Conservation (phyloP, 2,113 vertebrate genomes). For the Ceyx melanurus region DNA sequence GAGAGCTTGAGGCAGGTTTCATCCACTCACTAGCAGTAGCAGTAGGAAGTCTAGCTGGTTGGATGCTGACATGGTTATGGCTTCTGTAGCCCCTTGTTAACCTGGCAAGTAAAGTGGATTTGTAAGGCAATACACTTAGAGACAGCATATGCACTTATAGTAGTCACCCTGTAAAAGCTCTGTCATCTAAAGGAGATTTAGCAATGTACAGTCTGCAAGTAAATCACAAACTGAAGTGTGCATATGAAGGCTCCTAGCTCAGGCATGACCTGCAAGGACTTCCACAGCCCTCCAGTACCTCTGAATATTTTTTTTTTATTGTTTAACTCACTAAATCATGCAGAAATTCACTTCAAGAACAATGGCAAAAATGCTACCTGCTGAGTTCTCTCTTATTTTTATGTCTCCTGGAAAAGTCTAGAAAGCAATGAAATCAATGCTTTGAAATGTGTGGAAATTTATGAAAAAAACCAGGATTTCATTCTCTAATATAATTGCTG, state of each 20-base stretch:
- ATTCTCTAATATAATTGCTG: slow-evolving; percentile 36
- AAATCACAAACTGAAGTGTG: background rate
- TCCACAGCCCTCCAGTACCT: background rate
- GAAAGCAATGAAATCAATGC: slow-evolving; percentile 9
- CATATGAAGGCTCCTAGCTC: background rate
- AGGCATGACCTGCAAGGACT: background rate
- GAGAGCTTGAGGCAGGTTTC: background rate
- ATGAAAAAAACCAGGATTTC: slow-evolving; percentile 45
- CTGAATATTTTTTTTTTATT: background rate
- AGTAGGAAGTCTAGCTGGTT: background rate
- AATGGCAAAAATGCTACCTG: background rate
- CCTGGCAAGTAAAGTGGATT: background rate
- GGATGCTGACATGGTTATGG: background rate
- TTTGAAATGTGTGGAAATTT: slow-evolving; percentile 10
- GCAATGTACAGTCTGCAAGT: background rate
- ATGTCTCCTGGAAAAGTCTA: slow-evolving; percentile 21
- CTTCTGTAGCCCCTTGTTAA: background rate
- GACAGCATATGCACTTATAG: background rate
- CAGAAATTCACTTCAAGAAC: background rate
- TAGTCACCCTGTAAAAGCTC: background rate
- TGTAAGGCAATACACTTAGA: background rate
- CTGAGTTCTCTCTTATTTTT: background rate
- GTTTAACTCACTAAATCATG: background rate
- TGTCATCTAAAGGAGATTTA: background rate
- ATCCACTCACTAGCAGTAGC: background rate